Evolutionary conservation across 2,888 invertebrate species (phyloP).

Genomic region (Limnephilus lunatus): DNA sequence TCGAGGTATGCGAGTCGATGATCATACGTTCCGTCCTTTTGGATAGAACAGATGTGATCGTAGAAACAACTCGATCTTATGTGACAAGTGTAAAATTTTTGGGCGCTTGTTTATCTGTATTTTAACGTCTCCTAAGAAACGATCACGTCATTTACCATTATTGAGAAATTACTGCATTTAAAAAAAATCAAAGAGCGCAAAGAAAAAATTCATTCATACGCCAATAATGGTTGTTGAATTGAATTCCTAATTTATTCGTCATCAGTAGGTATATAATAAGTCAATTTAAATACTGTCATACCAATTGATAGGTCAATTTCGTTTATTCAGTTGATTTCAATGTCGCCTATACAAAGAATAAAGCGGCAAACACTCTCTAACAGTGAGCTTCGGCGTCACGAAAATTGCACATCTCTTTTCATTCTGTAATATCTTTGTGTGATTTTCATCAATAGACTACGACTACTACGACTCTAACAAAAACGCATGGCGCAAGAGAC

Average conservation of each 20-base stretch:
- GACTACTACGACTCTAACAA: not conserved
- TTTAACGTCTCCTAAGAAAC: no score
- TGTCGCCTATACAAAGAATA: not conserved
- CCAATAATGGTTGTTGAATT: not conserved
- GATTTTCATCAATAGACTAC: not conserved
- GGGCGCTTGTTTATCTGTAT: no score
- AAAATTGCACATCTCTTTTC: no score
- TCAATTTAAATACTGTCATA: not conserved
- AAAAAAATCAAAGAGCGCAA: not conserved
- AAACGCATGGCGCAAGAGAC: not conserved
- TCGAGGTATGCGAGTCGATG: no score
- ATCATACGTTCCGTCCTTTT: no score
- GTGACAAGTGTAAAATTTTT: no score
- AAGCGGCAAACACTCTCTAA: not conserved
- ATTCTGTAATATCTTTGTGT: no score
- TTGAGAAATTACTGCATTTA: not conserved
- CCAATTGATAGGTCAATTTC: not conserved
- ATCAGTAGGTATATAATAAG: not conserved
- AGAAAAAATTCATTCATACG: not conserved
- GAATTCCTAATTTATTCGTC: not conserved
- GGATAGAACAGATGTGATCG: no score
- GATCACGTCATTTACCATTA: not conserved
- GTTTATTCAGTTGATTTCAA: not conserved
- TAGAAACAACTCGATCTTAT: no score
- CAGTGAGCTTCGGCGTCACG: not conserved